Base-by-base conservation (phyloP, 2,888 invertebrate species). In the Blastobasis adustella region DNA sequence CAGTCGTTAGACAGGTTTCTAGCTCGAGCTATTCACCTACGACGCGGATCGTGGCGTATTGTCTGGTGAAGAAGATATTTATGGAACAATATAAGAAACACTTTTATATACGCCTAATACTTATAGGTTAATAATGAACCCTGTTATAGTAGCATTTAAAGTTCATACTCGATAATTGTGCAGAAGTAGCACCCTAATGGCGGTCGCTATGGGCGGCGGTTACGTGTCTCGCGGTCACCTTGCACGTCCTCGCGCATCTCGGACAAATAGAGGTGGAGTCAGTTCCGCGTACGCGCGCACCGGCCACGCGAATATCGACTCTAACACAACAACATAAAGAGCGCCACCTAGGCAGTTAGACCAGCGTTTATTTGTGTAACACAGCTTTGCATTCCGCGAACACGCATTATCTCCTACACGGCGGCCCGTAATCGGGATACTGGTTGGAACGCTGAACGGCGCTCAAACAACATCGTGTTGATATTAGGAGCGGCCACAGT, bases 261-360 rank as follows among this genome's bases (percentile, higher is more conserved):
- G 81, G 82, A 74, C 83, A 75, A 79, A 80, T 80, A 82, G 83
- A 84, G 83, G 82, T 81, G 71, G 70, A 63, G 57, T 66, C 67
- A 73, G 76, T 85, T 85, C 85, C 83, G 82, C 73, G 71, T 83
- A 71, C 65, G 54, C 55, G 59, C 60, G 58, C 57, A 55, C 38
- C 39, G 10, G 23, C 23, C 23, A 23, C 23, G 23, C 23, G 23
- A 23, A 23, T 23, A 23, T 23, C 23, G 23, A 23, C 23, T 23
- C 23, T 23, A 23, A 23, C 23, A 23, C 23, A 23, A 23, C 23
- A 1, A 3, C 23, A 23, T 3, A 23, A 23, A 23, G 23, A 1
- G 3, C 23, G 23, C 23, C 23, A 23, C 23, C 23, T 23, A 23
- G 23, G 23, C 23, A 10, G 37, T 36, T 38, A 10, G 58, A 58